A percentile compares a stretch with the other conserved stretches of the same genome.
Evolutionary conservation across 1,140 invertebrate species (phyloP).

Genomic region (Trichogramma pretiosum): DNA sequence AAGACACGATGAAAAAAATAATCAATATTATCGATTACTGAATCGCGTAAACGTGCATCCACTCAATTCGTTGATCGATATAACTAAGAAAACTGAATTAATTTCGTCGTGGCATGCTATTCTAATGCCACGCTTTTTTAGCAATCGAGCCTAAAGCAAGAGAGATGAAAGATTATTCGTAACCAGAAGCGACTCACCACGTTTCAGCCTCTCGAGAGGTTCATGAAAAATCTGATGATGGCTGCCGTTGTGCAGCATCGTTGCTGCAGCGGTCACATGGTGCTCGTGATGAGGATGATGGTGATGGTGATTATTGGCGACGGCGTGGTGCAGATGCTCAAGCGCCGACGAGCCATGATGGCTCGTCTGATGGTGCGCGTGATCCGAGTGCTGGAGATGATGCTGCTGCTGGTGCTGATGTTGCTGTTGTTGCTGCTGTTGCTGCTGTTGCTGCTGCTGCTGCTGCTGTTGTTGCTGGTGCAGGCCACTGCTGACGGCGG

Average conservation of each 20-base stretch:
- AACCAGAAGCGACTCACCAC: conserved; percentile 55
- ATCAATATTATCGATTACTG: too few relatives aligned
- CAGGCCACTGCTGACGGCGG: conserved; percentile 57
- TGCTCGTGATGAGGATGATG: conserved; percentile 30
- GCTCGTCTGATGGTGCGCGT: conserved; percentile 45
- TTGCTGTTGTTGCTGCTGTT: conserved; percentile 52
- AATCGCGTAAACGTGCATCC: too few relatives aligned
- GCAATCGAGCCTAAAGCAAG: too few relatives aligned
- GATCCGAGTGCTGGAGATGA: conserved; percentile 39
- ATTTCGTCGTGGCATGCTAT: too few relatives aligned
- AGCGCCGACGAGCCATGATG: too few relatives aligned
- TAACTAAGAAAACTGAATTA: too few relatives aligned
- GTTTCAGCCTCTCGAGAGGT: conserved; percentile 72
- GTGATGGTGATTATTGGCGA: conserved; percentile 47
- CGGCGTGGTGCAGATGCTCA: conserved; percentile 47
- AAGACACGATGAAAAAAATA: too few relatives aligned
- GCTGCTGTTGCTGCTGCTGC: conserved; percentile 31
- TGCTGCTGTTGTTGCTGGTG: conserved; percentile 58
- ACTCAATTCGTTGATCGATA: too few relatives aligned
- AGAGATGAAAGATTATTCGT: too few relatives aligned
- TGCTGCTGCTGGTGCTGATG: conserved; percentile 56
- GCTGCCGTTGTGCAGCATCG: conserved; percentile 45
- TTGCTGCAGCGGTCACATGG: not conserved
- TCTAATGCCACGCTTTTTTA: too few relatives aligned
- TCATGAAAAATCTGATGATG: conserved; percentile 57